Evolutionary conservation across 2,113 vertebrate genomes (phyloP).

Genomic region (Scomber scombrus): DNA sequence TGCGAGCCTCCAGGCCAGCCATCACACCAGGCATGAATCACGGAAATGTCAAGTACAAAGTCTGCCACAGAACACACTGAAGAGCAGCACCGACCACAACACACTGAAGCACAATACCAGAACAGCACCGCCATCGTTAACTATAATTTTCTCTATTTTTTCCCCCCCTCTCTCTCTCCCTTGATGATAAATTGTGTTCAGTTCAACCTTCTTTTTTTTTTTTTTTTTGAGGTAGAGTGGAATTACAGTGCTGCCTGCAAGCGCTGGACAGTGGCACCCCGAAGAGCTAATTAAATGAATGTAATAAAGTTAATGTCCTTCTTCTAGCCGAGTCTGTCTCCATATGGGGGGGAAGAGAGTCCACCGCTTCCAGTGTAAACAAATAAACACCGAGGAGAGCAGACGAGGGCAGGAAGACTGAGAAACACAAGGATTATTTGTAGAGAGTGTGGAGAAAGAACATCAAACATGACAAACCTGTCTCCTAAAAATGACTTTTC

Average conservation of each 20-base stretch:
- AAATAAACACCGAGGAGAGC: background rate
- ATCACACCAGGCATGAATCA: conserved; percentile 82
- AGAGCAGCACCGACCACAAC: conserved; percentile 38
- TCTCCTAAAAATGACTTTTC: too few relatives aligned
- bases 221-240: background rate
- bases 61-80: conserved; percentile 63
- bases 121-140: background rate
- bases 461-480: too few relatives aligned
- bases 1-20: conserved; percentile 77
- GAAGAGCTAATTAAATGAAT: background rate
- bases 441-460: too few relatives aligned
- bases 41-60: conserved; percentile 83
- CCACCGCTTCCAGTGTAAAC: background rate
- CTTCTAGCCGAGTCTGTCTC: background rate
- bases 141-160: too few relatives aligned
- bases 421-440: background rate
- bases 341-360: background rate
- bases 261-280: background rate
- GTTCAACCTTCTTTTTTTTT: too few relatives aligned
- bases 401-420: background rate
- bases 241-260: background rate
- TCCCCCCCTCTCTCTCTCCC: too few relatives aligned
- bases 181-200: too few relatives aligned
- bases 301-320: background rate
- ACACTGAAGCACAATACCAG: conserved; percentile 13